Evolutionary conservation across 2,888 invertebrate genomes (phyloP), one percentile per base, ranked within the genome.

Genomic region (Dilophus febrilis): DNA sequence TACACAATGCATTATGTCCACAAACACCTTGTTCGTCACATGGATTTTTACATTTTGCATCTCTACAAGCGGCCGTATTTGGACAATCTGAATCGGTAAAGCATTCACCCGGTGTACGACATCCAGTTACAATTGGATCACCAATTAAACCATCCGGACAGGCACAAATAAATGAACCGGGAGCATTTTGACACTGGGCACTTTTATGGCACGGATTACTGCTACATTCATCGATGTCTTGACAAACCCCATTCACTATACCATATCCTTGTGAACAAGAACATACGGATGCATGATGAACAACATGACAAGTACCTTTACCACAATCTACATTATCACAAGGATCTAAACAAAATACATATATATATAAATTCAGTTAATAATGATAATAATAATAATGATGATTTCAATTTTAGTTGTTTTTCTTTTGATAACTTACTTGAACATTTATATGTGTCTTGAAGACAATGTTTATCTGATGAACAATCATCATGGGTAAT

Each of bases 71-170:
- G 1, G 86, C 83, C 38, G 77, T 71, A 8, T 70, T 66, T 1
- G 86, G 82, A 55, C 88, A 90, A 50, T 88, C 86, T 2, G 71
- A 64, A 53, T 87, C 80, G 3, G 77, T 70, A 46, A 75, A 71
- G 51, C 88, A 90, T 55, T 85, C 84, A 36, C 84, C 87, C 2
- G 88, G 84, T 55, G 75, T 72, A 47, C 78, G 74, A 52, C 90
- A 90, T 27, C 81, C 86, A 0, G 70, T 69, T 41, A 70, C 68
- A 26, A 70, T 64, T 7, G 78, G 73, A 64, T 88, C 88, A 19
- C 86, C 81, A 38, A 90, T 72, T 17, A 85, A 68, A 40, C 84
- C 84, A 51, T 79, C 77, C 0, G 75, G 71, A 52, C 90, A 91
- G 31, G 68, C 64, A 49, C 91, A 91, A 13, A 66, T 65, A 55